Conservation (phyloP, 1,140 invertebrate species). For the Heterodera schachtii region DNA sequence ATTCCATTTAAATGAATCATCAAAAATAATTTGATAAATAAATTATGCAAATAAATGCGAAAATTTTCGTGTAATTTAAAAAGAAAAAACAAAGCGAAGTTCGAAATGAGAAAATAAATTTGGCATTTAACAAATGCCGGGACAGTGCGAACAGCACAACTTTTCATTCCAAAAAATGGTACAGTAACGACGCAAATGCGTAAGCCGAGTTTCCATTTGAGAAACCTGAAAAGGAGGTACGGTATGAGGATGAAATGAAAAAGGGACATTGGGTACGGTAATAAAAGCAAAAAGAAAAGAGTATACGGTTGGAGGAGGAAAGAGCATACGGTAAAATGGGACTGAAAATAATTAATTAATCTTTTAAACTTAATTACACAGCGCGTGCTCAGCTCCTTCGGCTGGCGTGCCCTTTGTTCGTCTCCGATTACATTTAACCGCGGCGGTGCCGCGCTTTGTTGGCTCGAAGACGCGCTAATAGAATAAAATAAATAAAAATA, state of each 20-base stretch:
- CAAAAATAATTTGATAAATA: background rate
- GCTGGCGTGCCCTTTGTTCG: conserved; percentile 20
- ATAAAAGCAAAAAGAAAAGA: conserved; percentile 21
- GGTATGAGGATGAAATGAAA: background rate
- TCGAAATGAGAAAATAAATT: background rate
- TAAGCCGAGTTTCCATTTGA: conserved; percentile 54
- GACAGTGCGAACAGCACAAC: conserved; percentile 59
- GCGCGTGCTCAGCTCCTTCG: conserved; percentile 16
- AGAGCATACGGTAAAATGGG: conserved; percentile 4
- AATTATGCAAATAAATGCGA: background rate
- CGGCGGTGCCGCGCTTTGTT: background rate
- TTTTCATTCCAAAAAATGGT: conserved; percentile 66
- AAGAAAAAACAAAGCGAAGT: background rate
- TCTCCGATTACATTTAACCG: conserved; percentile 25
- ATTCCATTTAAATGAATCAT: background rate
- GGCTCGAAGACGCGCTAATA: background rate
- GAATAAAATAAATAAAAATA: background rate
- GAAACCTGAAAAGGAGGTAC: conserved; percentile 32
- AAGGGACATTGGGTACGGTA: background rate
- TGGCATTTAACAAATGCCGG: conserved; percentile 51
- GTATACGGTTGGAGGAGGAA: conserved; percentile 12
- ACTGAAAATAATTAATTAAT: background rate
- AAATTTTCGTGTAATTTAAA: background rate
- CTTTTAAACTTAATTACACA: conserved; percentile 8
- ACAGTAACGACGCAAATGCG: conserved; percentile 61